Conservation (phyloP, 2,113 vertebrate species). For the Python bivittatus region DNA sequence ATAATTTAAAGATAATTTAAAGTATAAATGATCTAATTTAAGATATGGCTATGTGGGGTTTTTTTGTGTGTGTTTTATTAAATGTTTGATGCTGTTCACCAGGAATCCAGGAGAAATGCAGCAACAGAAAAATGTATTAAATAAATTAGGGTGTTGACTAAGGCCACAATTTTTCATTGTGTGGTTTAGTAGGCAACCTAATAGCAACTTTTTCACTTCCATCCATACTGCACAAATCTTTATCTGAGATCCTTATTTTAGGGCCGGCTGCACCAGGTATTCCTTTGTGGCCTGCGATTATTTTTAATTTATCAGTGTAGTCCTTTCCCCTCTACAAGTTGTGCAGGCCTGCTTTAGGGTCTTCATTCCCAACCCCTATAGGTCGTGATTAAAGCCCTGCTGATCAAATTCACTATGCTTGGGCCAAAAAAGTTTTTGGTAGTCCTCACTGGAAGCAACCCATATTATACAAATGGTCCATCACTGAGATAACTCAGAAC, state of each 20-base stretch:
- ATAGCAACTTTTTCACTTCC: neutral
- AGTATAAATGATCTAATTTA: too few relatives aligned
- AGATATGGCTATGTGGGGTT: neutral
- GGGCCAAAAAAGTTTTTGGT: too few relatives aligned
- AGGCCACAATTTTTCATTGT: neutral
- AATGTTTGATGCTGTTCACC: neutral
- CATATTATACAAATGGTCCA: neutral
- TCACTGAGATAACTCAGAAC: neutral
- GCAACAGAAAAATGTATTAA: neutral
- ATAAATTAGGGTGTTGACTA: neutral
- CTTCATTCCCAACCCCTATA: neutral
- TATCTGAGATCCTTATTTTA: neutral
- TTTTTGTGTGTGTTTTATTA: neutral
- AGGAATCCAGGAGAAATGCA: neutral
- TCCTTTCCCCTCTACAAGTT: neutral
- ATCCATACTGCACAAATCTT: neutral
- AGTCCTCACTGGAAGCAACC: neutral
- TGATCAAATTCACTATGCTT: too few relatives aligned
- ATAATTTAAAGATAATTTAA: too few relatives aligned
- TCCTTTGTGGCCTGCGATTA: neutral
- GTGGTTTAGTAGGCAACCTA: neutral
- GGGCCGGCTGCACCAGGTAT: neutral
- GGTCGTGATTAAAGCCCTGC: neutral
- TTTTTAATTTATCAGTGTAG: neutral
- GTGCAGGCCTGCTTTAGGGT: neutral